Percentiles rank a stretch among this genome's conserved stretches.
Conservation (phyloP, 2,113 vertebrate genomes). For the Beaufortia kweichowensis region DNA sequence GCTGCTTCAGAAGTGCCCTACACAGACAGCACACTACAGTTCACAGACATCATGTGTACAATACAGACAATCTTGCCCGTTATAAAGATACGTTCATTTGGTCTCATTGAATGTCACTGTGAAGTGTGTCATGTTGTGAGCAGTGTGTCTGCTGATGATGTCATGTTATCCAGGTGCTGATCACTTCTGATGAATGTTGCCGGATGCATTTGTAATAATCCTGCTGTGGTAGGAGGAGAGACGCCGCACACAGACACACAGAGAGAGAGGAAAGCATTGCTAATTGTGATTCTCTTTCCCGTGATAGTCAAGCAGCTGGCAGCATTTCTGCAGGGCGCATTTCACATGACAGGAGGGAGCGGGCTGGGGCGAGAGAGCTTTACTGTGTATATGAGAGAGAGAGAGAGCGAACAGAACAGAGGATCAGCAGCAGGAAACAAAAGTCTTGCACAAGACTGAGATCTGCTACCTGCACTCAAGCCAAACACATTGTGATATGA, state of each 20-base stretch:
- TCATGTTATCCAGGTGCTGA: background rate
- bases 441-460: constrained; percentile 67
- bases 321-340: constrained; percentile 76
- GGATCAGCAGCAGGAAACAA: constrained; percentile 59
- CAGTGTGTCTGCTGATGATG: background rate
- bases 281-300: constrained; percentile 76
- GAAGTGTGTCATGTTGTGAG: too few relatives aligned
- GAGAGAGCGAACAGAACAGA: too few relatives aligned
- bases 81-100: too few relatives aligned
- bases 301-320: constrained; percentile 78
- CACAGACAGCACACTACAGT: too few relatives aligned
- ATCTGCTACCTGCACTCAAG: background rate
- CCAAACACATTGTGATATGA: background rate
- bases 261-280: constrained; percentile 64
- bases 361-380: constrained; percentile 40
- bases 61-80: too few relatives aligned
- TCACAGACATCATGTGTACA: too few relatives aligned
- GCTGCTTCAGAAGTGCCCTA: too few relatives aligned
- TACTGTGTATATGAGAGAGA: too few relatives aligned
- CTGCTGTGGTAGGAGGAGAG: constrained; percentile 72
- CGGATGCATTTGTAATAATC: constrained; percentile 32
- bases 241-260: constrained; percentile 70
- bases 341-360: constrained; percentile 68
- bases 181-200: background rate
- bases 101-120: too few relatives aligned